These are phyloP conservation scores for Equus quagga DNA, from an alignment of 2,113 vertebrate species.

Conservation along the genomic window DNA sequence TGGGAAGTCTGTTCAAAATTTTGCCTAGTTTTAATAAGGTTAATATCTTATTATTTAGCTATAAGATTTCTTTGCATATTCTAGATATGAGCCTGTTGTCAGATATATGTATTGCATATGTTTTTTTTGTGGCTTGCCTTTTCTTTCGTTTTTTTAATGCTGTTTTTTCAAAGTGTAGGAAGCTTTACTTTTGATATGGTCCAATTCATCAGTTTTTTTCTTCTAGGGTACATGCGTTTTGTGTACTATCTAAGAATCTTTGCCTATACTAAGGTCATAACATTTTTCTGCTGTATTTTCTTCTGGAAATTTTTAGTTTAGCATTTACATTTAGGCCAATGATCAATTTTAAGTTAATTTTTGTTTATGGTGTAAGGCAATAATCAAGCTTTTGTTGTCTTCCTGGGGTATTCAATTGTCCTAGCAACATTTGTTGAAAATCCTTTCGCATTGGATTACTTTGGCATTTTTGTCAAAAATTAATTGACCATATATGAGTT, in stretches of 20 bases:
- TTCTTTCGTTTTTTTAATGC: background rate
- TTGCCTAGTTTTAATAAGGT: background rate
- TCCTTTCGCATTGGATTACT: slow-evolving; percentile 11
- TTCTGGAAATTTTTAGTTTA: slow-evolving; percentile 39
- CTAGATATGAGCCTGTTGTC: background rate
- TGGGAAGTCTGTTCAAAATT: background rate
- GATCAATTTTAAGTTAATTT: slow-evolving; percentile 63
- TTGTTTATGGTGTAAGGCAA: slow-evolving; percentile 33
- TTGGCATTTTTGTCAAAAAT: slow-evolving; percentile 65
- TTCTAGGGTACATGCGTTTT: background rate
- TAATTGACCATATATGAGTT: slow-evolving; percentile 39
- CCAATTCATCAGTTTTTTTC: background rate
- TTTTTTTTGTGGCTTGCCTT: background rate
- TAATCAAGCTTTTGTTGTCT: slow-evolving; percentile 43
- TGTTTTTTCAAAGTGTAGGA: background rate
- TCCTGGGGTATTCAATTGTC: slow-evolving; percentile 55
- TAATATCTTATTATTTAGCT: slow-evolving; percentile 33
- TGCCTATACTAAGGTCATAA: background rate
- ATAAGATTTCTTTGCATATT: background rate
- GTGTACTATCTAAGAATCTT: slow-evolving; percentile 43
- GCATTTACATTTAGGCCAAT: slow-evolving; percentile 27
- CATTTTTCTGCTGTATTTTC: background rate
- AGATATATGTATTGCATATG: background rate
- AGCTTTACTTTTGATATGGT: slow-evolving; percentile 36
- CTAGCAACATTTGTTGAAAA: slow-evolving; percentile 56